These are phyloP conservation scores for Drosophila carrolli DNA, from an alignment of 1,140 invertebrate species.

Conservation along the genomic window DNA sequence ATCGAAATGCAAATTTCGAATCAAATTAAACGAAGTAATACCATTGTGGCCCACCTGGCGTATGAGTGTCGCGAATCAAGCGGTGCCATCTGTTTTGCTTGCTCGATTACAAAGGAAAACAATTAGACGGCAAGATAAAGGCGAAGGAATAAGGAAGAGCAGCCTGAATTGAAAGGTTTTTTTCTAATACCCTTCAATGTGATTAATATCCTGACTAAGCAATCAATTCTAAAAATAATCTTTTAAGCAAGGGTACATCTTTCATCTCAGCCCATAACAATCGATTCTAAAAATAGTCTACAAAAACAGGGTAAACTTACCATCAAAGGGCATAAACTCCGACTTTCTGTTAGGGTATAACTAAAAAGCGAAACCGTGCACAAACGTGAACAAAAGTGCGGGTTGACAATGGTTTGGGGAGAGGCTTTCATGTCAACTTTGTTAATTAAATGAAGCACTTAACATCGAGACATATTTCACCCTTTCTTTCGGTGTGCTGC, in stretches of 20 bases:
- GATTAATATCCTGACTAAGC: background rate
- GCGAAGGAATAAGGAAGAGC: background rate
- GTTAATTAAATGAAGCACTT: slow-evolving; percentile 83
- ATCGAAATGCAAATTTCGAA: slow-evolving; percentile 49
- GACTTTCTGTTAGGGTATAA: slow-evolving; percentile 19
- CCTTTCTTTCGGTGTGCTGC: slow-evolving; percentile 7
- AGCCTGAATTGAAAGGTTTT: background rate
- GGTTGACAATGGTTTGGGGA: slow-evolving; percentile 29
- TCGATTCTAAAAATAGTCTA: background rate
- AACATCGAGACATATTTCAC: slow-evolving; percentile 75
- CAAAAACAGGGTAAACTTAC: background rate
- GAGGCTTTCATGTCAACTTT: slow-evolving; percentile 78
- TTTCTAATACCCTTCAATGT: slow-evolving; percentile 10
- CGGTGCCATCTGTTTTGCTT: slow-evolving; percentile 27
- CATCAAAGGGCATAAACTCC: background rate
- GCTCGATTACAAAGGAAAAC: slow-evolving; percentile 30
- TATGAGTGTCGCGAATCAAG: slow-evolving; percentile 39
- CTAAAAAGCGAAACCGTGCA: slow-evolving; percentile 11
- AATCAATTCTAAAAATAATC: slow-evolving; percentile 14
- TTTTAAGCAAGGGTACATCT: too few species aligned
- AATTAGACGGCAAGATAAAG: slow-evolving; percentile 13
- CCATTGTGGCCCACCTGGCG: slow-evolving; percentile 58
- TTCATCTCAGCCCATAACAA: background rate
- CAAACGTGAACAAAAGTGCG: slow-evolving; percentile 29
- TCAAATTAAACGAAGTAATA: slow-evolving; percentile 48